Evolutionary conservation across 2,797 vertebrate species (phyloP).

Genomic region (Fistularia tabacaria): DNA sequence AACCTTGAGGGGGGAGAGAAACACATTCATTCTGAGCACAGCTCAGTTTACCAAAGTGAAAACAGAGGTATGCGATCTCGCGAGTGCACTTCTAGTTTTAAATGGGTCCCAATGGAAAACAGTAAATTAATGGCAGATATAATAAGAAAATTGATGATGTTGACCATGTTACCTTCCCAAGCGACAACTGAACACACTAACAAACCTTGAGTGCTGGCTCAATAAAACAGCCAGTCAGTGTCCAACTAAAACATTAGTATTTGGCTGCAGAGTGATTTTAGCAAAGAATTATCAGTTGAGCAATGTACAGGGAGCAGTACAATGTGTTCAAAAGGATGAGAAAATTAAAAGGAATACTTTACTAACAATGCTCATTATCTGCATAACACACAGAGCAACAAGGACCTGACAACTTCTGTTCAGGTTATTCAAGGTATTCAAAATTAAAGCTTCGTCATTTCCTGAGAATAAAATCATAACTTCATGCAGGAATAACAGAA

Average conservation of each 20-base stretch:
- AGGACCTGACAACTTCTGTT: conserved; percentile 30
- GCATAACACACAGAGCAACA: conserved; percentile 21
- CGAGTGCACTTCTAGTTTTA: conserved; percentile 17
- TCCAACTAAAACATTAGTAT: conserved; percentile 70
- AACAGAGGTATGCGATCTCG: not conserved
- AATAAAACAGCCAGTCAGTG: conserved; percentile 35
- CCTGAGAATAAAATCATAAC: conserved; percentile 24
- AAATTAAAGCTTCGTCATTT: conserved; percentile 11
- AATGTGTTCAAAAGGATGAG: conserved; percentile 22
- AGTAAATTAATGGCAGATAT: conserved; percentile 23
- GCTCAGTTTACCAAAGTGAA: not conserved
- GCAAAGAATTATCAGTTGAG: conserved; percentile 51
- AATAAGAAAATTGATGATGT: conserved; percentile 22
- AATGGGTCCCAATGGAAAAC: conserved; percentile 16
- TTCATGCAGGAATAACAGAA: conserved; percentile 27
- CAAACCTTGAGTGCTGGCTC: conserved; percentile 21
- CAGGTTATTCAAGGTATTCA: conserved; percentile 27
- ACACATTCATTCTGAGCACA: not conserved
- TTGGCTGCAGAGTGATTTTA: conserved; percentile 31
- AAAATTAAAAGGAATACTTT: conserved; percentile 19
- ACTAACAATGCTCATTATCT: conserved; percentile 47
- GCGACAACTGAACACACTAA: conserved; percentile 23
- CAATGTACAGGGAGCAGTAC: conserved; percentile 35
- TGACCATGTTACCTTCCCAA: conserved; percentile 20
- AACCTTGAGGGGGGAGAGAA: no score